Percentiles rank a stretch among this genome's conserved stretches.
phyloP scores from a whole-genome alignment of 2,888 invertebrate genomes.

The Philereme transversata region DNA sequence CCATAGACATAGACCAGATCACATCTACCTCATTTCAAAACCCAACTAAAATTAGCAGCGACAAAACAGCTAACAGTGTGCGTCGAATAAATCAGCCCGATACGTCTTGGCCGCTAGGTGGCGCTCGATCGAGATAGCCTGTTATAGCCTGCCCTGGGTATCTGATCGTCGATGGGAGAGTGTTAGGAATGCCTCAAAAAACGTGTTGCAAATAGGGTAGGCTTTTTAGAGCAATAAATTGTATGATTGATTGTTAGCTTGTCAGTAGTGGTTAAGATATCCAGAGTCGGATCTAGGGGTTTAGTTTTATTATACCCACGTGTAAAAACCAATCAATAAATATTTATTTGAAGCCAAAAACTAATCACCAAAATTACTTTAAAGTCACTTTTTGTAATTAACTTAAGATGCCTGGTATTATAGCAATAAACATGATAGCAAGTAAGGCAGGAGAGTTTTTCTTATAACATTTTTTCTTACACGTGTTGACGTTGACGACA shows the following conservation, averaged over 20 bases:
- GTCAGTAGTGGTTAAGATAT: too few relatives aligned
- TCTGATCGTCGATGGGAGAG: conserved; percentile 44
- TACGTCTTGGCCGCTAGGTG: conserved; percentile 61
- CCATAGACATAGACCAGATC: neutral
- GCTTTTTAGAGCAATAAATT: conserved; percentile 23
- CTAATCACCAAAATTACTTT: too few relatives aligned
- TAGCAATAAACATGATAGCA: too few relatives aligned
- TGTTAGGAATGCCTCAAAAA: conserved; percentile 28
- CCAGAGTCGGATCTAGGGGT: too few relatives aligned
- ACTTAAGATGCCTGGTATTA: too few relatives aligned
- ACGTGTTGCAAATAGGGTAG: conserved; percentile 15
- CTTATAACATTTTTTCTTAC: too few relatives aligned
- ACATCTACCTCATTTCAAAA: conserved; percentile 16
- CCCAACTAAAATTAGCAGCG: conserved; percentile 47
- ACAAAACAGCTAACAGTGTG: conserved; percentile 46
- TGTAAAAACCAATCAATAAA: too few relatives aligned
- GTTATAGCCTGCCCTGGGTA: conserved; percentile 35
- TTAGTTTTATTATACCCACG: too few relatives aligned
- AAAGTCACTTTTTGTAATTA: too few relatives aligned
- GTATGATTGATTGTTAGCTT: conserved; percentile 17
- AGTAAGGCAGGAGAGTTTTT: too few relatives aligned
- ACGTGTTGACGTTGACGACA: too few relatives aligned
- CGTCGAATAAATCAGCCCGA: conserved; percentile 62
- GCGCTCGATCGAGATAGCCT: conserved; percentile 60
- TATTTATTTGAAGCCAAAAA: too few relatives aligned